Base-by-base conservation (phyloP, 2,888 invertebrate species). In the Drosophila mettleri region DNA sequence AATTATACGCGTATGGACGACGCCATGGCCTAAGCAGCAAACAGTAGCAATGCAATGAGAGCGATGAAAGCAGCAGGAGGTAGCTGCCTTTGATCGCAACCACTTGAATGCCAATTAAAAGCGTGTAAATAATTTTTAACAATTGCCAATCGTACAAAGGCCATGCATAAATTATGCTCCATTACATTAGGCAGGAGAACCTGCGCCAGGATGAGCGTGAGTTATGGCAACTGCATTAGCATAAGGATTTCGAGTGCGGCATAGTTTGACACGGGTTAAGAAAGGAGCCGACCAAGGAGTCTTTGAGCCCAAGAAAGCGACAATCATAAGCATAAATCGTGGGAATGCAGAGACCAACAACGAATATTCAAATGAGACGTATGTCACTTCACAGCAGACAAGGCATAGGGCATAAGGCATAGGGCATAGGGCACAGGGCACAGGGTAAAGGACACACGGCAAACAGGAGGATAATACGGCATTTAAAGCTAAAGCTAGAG, bases 21-120 rank as follows among this genome's bases (percentile, higher is more conserved):
- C 27, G 38, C 16, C 54, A 46, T 81, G 62, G 67, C 65, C 51
- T 70, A 74, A 62, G 36, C 73, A 31, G 58, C 22, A 39, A 31
- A 29, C 68, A 72, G 33, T 58, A 55, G 60, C 55, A 52, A 65
- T 61, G 38, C 38, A 43, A 27, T 52, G 24, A 38, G 54, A 51
- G 41, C 33, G 38, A 10, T 2, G 14, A n/a, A n/a, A 74, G 54
- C 83, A 74, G 80, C 83, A 66, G 83, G 83, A 77, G 77, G 70
- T 74, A 43, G 38, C 43, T 43, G 61, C 64, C 66, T 79, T 79
- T 77, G 80, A 72, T 80, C 80, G 79, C 78, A 78, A 79, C 74
- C 85, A 84, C 84, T 85, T 86, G 84, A 86, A 80, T 74, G 86
- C 86, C 85, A 85, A 85, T 85, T 85, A 85, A 85, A 86, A 85